Percentiles rank a stretch among this genome's conserved stretches.
These are phyloP conservation scores for Nephila pilipes DNA, from an alignment of 1,140 invertebrate genomes.

Conservation along the genomic window DNA sequence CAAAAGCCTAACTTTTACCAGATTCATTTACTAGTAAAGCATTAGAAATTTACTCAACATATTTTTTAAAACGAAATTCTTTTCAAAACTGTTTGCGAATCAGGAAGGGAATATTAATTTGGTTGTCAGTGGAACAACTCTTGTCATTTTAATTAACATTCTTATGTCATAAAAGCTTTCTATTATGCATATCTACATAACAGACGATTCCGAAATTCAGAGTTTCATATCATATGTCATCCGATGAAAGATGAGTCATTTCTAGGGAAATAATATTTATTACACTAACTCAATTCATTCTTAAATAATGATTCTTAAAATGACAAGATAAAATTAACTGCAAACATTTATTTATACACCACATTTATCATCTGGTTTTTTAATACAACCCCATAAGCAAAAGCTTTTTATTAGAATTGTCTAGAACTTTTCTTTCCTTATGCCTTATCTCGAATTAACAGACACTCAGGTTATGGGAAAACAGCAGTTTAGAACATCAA, in stretches of 20 bases:
- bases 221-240: too few species aligned
- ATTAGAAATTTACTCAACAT: not conserved
- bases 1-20: too few species aligned
- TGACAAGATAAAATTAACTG: too few species aligned
- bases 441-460: not conserved
- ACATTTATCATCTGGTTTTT: too few species aligned
- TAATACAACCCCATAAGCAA: not conserved
- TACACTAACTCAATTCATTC: too few species aligned
- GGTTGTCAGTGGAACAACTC: not conserved
- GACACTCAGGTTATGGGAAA: not conserved
- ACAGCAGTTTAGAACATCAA: not conserved
- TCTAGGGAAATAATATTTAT: too few species aligned
- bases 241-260: too few species aligned
- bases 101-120: not conserved
- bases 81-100: not conserved
- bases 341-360: too few species aligned
- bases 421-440: not conserved
- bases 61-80: not conserved
- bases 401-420: not conserved
- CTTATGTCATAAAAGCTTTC: too few species aligned
- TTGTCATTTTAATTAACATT: not conserved
- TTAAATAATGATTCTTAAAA: too few species aligned
- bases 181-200: too few species aligned
- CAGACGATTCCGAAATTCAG: too few species aligned
- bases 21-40: not conserved